These are phyloP conservation scores for Rhyacophila evoluta DNA, from an alignment of 2,888 invertebrate species.

Conservation along the genomic window DNA sequence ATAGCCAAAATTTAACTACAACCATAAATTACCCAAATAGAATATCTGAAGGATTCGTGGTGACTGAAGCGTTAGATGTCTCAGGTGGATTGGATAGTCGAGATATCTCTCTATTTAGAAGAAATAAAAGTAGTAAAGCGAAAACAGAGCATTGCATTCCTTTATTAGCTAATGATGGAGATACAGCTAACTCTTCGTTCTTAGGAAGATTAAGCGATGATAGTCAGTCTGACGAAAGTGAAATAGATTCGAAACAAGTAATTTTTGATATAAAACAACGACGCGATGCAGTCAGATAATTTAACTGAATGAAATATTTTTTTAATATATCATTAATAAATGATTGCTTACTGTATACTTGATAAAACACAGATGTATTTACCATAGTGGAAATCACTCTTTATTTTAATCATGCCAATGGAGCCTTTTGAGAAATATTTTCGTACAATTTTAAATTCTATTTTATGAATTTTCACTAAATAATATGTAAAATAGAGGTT, in stretches of 20 bases:
- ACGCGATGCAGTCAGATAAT: slow-evolving; percentile 60
- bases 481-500: too few relatives aligned
- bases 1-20: slow-evolving; percentile 31
- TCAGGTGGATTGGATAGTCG: slow-evolving; percentile 43
- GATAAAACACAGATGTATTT: background rate
- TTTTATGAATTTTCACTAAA: background rate
- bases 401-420: too few relatives aligned
- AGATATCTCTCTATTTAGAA: slow-evolving; percentile 46
- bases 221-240: slow-evolving; percentile 63
- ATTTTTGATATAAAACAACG: slow-evolving; percentile 71
- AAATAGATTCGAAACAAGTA: slow-evolving; percentile 68
- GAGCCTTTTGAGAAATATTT: background rate
- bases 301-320: background rate
- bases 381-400: background rate
- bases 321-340: background rate
- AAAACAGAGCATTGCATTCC: slow-evolving; percentile 61
- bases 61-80: slow-evolving; percentile 46
- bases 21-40: slow-evolving; percentile 52
- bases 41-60: slow-evolving; percentile 40
- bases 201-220: slow-evolving; percentile 57
- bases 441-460: background rate
- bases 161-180: slow-evolving; percentile 58
- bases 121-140: slow-evolving; percentile 45
- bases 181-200: slow-evolving; percentile 50
- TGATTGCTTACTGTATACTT: background rate